A percentile compares a stretch with the other conserved stretches of the same genome.
phyloP scores from a whole-genome alignment of 2,888 invertebrate species.

The Cephus pulcher region DNA sequence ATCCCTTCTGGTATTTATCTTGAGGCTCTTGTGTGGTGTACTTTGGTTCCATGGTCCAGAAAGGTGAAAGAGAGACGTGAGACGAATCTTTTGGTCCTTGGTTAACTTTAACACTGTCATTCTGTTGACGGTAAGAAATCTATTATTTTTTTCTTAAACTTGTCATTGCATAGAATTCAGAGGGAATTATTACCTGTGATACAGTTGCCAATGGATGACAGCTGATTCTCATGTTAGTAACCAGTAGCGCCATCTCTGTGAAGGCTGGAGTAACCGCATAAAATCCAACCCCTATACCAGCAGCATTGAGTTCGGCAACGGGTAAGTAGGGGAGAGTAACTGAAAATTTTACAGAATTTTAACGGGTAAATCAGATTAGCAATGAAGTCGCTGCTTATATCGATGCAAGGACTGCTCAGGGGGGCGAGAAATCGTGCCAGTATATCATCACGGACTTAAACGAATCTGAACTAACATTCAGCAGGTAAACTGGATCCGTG shows the following conservation, averaged over 20 bases:
- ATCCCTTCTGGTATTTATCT: neutral
- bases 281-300: neutral
- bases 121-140: neutral
- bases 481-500: conserved; percentile 8
- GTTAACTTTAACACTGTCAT: neutral
- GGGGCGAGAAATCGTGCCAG: neutral
- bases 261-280: conserved; percentile 1
- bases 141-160: neutral
- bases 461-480: neutral
- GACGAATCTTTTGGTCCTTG: neutral
- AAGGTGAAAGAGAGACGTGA: neutral
- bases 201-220: neutral
- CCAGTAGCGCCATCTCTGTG: conserved; percentile 49
- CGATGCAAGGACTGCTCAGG: neutral
- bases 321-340: neutral
- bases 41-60: neutral
- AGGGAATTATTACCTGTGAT: neutral
- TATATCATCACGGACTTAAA: neutral
- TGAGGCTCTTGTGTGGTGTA: neutral
- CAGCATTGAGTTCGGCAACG: neutral
- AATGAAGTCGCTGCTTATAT: neutral
- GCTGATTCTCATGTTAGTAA: conserved; percentile 6
- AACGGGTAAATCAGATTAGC: neutral
- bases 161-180: neutral
- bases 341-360: neutral